Evolutionary conservation across 2,113 vertebrate genomes (phyloP).

Genomic region (Colinus virginianus): DNA sequence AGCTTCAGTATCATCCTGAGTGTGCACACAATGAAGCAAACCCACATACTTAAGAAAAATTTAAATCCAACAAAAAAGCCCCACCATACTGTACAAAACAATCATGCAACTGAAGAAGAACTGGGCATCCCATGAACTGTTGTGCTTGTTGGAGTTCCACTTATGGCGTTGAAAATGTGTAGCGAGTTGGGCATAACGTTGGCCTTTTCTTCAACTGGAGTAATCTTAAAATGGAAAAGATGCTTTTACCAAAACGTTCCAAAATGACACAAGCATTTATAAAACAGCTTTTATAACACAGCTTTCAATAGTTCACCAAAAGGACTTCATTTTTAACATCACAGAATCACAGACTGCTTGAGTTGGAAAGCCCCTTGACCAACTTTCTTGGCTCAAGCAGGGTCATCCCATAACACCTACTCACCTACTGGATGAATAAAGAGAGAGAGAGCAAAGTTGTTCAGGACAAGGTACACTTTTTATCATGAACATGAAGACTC

Average conservation of each 20-base stretch:
- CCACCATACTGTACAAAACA: not conserved
- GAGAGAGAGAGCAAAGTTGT: not conserved
- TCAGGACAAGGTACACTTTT: not conserved
- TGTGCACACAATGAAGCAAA: slow-evolving; percentile 69
- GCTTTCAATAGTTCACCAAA: not conserved
- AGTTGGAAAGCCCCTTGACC: not conserved
- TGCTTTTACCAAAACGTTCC: not conserved
- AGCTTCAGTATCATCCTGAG: slow-evolving; percentile 80
- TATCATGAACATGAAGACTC: not conserved
- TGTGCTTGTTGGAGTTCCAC: slow-evolving; percentile 93
- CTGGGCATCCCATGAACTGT: slow-evolving; percentile 94
- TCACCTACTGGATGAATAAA: not conserved
- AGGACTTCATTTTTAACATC: not conserved
- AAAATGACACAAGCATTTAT: not conserved
- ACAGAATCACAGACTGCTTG: not conserved
- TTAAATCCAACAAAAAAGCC: not conserved
- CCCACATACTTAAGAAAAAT: slow-evolving; percentile 5
- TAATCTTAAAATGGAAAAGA: slow-evolving; percentile 84
- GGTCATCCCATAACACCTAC: not conserved
- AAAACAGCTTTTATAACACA: not conserved
- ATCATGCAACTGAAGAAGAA: slow-evolving; percentile 94
- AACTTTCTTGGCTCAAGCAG: not conserved
- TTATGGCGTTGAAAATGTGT: slow-evolving; percentile 99
- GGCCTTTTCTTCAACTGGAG: slow-evolving; percentile 92
- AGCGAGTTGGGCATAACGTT: slow-evolving; percentile 90